Conservation (phyloP, 2,797 vertebrate genomes). For the Tangara arthus region DNA sequence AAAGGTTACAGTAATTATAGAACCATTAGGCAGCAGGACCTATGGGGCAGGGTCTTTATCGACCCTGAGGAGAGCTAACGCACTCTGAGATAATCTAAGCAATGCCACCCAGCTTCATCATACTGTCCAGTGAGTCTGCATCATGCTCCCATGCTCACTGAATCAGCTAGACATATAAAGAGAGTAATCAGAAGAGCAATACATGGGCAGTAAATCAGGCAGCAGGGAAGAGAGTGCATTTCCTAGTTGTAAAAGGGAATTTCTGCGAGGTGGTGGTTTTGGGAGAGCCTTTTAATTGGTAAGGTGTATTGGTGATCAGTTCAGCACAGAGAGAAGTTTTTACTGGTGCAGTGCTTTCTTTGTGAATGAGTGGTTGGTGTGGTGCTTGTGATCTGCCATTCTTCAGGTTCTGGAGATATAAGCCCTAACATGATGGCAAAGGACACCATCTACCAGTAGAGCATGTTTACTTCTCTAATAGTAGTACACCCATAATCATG, state of each 20-base stretch:
- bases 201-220: not conserved
- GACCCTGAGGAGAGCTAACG: not conserved
- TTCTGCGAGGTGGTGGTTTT: not conserved
- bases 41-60: not conserved
- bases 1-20: slow-evolving; percentile 1
- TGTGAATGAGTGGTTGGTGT: not conserved
- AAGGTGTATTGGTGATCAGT: not conserved
- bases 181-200: not conserved
- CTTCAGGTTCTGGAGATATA: not conserved
- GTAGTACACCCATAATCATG: not conserved
- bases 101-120: not conserved
- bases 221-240: not conserved
- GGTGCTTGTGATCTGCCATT: not conserved
- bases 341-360: not conserved
- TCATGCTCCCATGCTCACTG: not conserved
- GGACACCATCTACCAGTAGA: not conserved
- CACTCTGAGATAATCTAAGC: not conserved
- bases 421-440: not conserved
- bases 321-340: not conserved
- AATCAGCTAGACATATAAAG: not conserved
- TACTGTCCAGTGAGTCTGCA: not conserved
- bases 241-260: not conserved
- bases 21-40: not conserved
- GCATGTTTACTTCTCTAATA: not conserved
- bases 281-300: not conserved